Percentiles rank a stretch among this genome's conserved stretches.
These are phyloP conservation scores for Hippoglossus hippoglossus DNA, from an alignment of 2,797 vertebrate genomes.

Conservation along the genomic window DNA sequence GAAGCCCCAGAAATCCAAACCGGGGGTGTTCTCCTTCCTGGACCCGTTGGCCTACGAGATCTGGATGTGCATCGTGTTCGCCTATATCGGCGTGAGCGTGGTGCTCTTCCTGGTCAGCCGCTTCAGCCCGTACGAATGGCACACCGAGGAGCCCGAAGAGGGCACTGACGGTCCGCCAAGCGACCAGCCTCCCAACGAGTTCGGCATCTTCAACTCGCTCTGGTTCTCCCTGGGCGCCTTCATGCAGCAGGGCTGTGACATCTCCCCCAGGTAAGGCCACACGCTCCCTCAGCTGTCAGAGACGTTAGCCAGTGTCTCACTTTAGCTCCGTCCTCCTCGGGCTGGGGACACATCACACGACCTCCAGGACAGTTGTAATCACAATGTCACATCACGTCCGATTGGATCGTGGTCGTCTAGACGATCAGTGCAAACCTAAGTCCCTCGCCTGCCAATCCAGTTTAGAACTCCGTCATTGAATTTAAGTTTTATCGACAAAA, in stretches of 20 bases:
- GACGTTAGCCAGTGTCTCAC: not conserved
- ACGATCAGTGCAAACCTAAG: too few relatives aligned
- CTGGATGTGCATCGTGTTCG: constrained; percentile 99
- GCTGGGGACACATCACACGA: constrained; percentile 31
- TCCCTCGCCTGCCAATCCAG: not conserved
- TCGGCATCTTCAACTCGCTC: constrained; percentile 98
- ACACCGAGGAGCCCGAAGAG: constrained; percentile 96
- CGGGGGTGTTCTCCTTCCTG: constrained; percentile 97
- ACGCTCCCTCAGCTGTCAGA: not conserved
- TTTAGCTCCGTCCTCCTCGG: not conserved
- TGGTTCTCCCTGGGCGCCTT: constrained; percentile 98
- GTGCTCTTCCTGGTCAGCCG: constrained; percentile 98
- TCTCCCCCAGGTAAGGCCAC: constrained; percentile 82
- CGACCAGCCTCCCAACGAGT: constrained; percentile 97
- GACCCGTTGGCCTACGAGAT: constrained; percentile 97
- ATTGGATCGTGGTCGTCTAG: not conserved
- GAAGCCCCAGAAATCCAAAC: constrained; percentile 97
- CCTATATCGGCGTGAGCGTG: constrained; percentile 97
- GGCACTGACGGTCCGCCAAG: constrained; percentile 93
- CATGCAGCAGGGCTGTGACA: constrained; percentile 98
- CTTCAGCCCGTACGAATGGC: constrained; percentile 97
- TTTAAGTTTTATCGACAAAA: not conserved
- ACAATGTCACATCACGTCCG: constrained; percentile 22
- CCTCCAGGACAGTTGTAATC: constrained; percentile 35
- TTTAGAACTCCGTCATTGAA: not conserved